A percentile compares a stretch with the other conserved stretches of the same genome.
Conservation (phyloP, 2,113 vertebrate species). For the Xenopus tropicalis region DNA sequence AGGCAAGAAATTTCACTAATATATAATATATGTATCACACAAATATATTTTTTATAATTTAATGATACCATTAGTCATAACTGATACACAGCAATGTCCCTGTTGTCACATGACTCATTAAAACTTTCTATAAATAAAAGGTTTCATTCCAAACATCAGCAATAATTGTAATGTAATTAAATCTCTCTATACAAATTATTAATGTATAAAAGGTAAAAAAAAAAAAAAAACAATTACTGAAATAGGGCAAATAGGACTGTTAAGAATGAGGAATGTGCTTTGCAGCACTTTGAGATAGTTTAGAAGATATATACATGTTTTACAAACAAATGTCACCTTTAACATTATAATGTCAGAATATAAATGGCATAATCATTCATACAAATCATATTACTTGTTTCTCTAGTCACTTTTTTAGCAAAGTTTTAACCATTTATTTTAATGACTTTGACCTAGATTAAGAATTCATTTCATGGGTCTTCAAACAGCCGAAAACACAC, state of each 20-base stretch:
- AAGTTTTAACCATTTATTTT: slow-evolving; percentile 38
- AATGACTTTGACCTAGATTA: slow-evolving; percentile 41
- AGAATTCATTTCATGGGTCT: slow-evolving; percentile 42
- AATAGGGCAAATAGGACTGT: neutral
- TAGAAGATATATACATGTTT: neutral
- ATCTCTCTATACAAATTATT: too few relatives aligned
- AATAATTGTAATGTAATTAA: too few relatives aligned
- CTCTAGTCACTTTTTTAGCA: slow-evolving; percentile 25
- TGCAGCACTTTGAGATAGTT: neutral
- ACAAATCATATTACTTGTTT: slow-evolving; percentile 42
- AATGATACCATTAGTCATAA: too few relatives aligned
- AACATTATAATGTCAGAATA: slow-evolving; percentile 27
- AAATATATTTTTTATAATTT: too few relatives aligned
- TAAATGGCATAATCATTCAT: slow-evolving; percentile 37
- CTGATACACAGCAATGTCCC: too few relatives aligned
- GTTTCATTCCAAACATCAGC: too few relatives aligned
- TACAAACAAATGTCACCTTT: slow-evolving; percentile 24
- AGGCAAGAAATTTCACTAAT: too few relatives aligned
- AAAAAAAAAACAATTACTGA: neutral
- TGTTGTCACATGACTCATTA: too few relatives aligned
- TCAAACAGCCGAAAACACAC: slow-evolving; percentile 27
- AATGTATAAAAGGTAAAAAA: too few relatives aligned
- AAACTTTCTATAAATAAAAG: too few relatives aligned
- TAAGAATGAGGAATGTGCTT: neutral
- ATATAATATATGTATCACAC: too few relatives aligned